Evolutionary conservation across 2,888 invertebrate genomes (phyloP).

Genomic region (Anoplius nigerrimus): DNA sequence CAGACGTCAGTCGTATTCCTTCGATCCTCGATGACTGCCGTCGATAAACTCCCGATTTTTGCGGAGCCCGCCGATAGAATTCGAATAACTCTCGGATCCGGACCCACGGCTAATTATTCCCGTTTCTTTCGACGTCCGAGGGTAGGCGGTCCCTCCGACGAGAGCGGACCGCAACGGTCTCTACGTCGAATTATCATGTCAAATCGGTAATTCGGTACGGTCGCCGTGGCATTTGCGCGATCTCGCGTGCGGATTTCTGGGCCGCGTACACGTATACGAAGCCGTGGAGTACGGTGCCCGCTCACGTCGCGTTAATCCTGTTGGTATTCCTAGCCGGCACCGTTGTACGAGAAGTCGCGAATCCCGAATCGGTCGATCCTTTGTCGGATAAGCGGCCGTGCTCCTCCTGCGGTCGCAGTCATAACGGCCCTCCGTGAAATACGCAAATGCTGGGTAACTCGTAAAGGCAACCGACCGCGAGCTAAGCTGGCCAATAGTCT

Average conservation of each 20-base stretch:
- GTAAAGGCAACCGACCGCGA: slow-evolving; percentile 64
- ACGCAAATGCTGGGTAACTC: slow-evolving; percentile 64
- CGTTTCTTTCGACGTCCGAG: too few relatives aligned
- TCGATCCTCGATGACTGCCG: neutral
- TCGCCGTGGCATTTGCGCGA: too few relatives aligned
- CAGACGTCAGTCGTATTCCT: slow-evolving; percentile 39
- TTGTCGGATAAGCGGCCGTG: slow-evolving; percentile 49
- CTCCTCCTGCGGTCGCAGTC: slow-evolving; percentile 52
- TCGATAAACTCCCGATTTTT: slow-evolving; percentile 28
- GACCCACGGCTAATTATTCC: too few relatives aligned
- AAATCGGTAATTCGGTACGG: too few relatives aligned
- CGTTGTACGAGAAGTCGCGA: slow-evolving; percentile 32
- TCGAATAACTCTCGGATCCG: too few relatives aligned
- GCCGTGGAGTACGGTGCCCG: neutral
- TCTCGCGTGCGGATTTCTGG: too few relatives aligned
- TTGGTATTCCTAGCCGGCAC: slow-evolving; percentile 10
- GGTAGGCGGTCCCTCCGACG: too few relatives aligned
- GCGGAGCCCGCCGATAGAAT: too few relatives aligned
- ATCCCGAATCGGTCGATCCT: slow-evolving; percentile 58
- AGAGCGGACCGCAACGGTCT: too few relatives aligned
- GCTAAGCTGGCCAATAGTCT: slow-evolving; percentile 62
- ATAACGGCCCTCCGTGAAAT: slow-evolving; percentile 62
- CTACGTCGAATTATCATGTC: too few relatives aligned
- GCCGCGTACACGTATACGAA: too few relatives aligned
- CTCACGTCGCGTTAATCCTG: slow-evolving; percentile 40